phyloP scores from a whole-genome alignment of 37 sponge, comb jelly and placozoan genomes.

The Beroe forskalii region DNA sequence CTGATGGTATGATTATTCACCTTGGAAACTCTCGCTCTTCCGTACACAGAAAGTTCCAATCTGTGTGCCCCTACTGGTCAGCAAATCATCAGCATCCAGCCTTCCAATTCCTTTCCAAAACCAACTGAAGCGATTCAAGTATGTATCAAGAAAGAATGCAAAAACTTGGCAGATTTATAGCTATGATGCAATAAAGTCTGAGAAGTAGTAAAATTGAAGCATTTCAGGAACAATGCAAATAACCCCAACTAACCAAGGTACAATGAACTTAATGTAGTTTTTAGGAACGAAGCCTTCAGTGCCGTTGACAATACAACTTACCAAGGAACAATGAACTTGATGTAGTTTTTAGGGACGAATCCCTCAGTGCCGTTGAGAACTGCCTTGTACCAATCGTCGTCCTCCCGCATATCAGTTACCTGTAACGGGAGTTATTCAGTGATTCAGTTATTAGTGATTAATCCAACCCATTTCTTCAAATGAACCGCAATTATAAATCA shows the following conservation, averaged over 20 bases:
- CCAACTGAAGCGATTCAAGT: constrained; percentile 27
- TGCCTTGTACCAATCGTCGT: constrained; percentile 49
- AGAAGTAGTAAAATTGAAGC: no score
- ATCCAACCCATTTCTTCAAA: background rate
- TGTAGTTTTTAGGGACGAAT: constrained; percentile 54
- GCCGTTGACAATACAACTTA: constrained; percentile 13
- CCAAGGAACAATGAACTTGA: constrained; percentile 40
- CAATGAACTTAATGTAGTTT: constrained; percentile 39
- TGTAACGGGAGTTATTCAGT: background rate
- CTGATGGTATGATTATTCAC: no score
- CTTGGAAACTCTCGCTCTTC: constrained; percentile 47
- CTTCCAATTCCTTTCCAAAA: constrained; percentile 7
- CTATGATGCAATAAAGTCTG: no score
- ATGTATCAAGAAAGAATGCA: no score
- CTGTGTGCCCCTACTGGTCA: background rate
- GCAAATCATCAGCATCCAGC: constrained; percentile 11
- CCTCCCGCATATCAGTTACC: constrained; percentile 24
- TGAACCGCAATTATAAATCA: no score
- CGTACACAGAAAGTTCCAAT: constrained; percentile 56
- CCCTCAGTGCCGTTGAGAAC: constrained; percentile 25
- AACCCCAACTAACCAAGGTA: no score
- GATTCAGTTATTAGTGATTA: background rate
- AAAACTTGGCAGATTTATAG: no score
- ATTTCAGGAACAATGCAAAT: no score
- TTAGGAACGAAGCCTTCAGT: constrained; percentile 39